Percentiles rank a stretch among this genome's conserved stretches.
phyloP scores from a whole-genome alignment of 2,797 vertebrate genomes.

The Acipenser oxyrinchus region DNA sequence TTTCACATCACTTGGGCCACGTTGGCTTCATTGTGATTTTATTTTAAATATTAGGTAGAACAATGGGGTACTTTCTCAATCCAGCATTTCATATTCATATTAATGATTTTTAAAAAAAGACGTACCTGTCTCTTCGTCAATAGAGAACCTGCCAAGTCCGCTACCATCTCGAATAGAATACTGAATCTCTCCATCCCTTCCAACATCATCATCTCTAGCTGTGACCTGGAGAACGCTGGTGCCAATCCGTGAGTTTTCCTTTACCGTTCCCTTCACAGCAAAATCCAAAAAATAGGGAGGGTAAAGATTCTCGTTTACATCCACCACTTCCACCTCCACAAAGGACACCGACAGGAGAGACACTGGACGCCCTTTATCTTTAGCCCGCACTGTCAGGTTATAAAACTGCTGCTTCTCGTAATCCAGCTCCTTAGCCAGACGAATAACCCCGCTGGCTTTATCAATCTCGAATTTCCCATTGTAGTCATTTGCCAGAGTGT shows the following conservation, averaged over 20 bases:
- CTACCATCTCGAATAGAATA: slow-evolving; percentile 92
- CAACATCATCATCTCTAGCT: slow-evolving; percentile 79
- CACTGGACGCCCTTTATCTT: slow-evolving; percentile 87
- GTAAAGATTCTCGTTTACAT: slow-evolving; percentile 94
- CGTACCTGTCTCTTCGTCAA: slow-evolving; percentile 91
- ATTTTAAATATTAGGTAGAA: no score
- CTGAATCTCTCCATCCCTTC: slow-evolving; percentile 88
- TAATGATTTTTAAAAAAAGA: slow-evolving; percentile 13
- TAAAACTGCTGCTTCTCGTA: slow-evolving; percentile 94
- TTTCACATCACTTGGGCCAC: no score
- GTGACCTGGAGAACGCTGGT: slow-evolving; percentile 81
- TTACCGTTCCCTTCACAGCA: slow-evolving; percentile 75
- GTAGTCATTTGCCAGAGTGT: slow-evolving; percentile 81
- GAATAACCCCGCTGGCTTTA: slow-evolving; percentile 78
- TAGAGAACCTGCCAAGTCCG: slow-evolving; percentile 85
- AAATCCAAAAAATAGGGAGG: slow-evolving; percentile 86
- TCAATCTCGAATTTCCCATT: slow-evolving; percentile 88
- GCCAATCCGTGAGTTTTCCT: slow-evolving; percentile 83
- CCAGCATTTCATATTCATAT: slow-evolving; percentile 23
- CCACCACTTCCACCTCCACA: slow-evolving; percentile 90
- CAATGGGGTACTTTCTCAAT: no score
- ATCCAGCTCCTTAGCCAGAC: slow-evolving; percentile 84
- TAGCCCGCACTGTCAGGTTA: slow-evolving; percentile 86
- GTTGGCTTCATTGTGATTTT: no score
- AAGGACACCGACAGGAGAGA: slow-evolving; percentile 86